phyloP scores from a whole-genome alignment of 2,888 invertebrate genomes.

The Leucoptera coffeella region DNA sequence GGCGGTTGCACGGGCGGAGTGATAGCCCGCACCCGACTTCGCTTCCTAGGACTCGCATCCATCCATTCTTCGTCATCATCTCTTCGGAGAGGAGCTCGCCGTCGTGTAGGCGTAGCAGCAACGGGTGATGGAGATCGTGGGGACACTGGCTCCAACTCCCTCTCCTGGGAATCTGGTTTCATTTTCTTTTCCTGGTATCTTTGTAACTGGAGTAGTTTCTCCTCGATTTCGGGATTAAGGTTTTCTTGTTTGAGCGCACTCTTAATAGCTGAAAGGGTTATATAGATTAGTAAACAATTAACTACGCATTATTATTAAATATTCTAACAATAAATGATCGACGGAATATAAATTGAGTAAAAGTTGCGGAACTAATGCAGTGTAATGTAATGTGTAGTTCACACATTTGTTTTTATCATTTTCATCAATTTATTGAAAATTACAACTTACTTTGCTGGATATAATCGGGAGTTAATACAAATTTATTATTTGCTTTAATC shows the following conservation, averaged over 20 bases:
- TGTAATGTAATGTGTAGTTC: too few species aligned
- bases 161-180: constrained; percentile 50
- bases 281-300: too few species aligned
- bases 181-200: constrained; percentile 76
- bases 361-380: too few species aligned
- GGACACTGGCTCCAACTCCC: constrained; percentile 11
- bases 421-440: too few species aligned
- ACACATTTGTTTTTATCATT: too few species aligned
- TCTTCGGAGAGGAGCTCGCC: constrained; percentile 16
- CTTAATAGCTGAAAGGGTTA: constrained; percentile 66
- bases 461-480: constrained; percentile 86
- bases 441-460: constrained; percentile 92
- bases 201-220: constrained; percentile 82
- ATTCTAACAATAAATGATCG: too few species aligned
- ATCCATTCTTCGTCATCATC: constrained; percentile 43
- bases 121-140: constrained; percentile 13
- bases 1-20: constrained; percentile 8
- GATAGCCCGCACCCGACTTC: constrained; percentile 9
- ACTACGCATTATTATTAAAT: too few species aligned
- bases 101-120: constrained; percentile 18
- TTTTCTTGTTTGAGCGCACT: constrained; percentile 90
- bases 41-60: constrained; percentile 28
- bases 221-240: constrained; percentile 87
- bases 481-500: constrained; percentile 43
- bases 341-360: too few species aligned